Conservation (phyloP, 2,113 vertebrate genomes). For the Herpailurus yagouaroundi region DNA sequence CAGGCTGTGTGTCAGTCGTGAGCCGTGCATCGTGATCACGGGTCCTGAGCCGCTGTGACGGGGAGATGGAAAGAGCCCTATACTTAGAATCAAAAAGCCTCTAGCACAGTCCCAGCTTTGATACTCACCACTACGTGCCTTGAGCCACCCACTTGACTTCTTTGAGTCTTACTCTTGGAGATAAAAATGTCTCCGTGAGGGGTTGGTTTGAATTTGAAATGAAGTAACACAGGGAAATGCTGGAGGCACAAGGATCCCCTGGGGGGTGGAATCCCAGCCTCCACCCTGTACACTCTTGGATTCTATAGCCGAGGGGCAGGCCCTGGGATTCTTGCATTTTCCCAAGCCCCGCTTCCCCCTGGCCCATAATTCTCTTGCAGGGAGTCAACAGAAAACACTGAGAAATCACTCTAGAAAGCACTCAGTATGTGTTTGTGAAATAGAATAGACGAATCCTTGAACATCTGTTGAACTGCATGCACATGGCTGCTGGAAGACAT, state of each 20-base stretch:
- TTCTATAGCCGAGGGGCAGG: not conserved
- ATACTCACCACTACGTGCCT: not conserved
- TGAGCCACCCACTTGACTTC: conserved; percentile 34
- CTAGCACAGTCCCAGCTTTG: not conserved
- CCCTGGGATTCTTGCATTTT: not conserved
- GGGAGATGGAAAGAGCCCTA: not conserved
- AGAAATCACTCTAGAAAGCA: conserved; percentile 4
- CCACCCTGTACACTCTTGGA: not conserved
- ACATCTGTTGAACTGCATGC: conserved; percentile 61
- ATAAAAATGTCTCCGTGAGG: not conserved
- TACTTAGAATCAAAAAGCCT: conserved; percentile 42
- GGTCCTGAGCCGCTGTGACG: not conserved
- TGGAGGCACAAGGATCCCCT: not conserved
- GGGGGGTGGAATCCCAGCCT: not conserved
- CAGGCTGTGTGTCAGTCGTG: not conserved
- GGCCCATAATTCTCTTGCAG: not conserved
- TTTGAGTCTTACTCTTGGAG: conserved; percentile 28
- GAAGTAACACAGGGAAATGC: not conserved
- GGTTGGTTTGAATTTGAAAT: not conserved
- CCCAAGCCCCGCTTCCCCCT: too few relatives aligned
- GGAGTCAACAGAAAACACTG: not conserved
- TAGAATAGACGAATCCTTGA: not conserved
- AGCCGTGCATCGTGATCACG: not conserved
- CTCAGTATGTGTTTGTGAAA: not conserved
- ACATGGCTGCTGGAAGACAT: conserved; percentile 59